Percentiles rank a stretch among this genome's conserved stretches.
phyloP scores from a whole-genome alignment of 2,888 invertebrate genomes.

The Eulithis prunata region DNA sequence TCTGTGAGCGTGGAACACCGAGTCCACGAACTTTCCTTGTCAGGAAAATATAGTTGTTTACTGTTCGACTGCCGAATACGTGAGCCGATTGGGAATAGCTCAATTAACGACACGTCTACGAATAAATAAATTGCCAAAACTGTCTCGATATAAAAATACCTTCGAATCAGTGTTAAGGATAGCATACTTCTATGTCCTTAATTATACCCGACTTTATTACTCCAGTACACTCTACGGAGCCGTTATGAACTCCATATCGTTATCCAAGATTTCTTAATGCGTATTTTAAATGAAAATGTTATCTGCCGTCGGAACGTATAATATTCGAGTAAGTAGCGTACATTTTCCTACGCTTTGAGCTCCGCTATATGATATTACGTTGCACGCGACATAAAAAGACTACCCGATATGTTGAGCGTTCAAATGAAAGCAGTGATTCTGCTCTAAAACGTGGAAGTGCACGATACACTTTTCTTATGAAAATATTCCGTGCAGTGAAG shows the following conservation, averaged over 20 bases:
- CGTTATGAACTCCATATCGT: constrained; percentile 31
- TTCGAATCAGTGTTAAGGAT: constrained; percentile 24
- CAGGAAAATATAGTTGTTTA: constrained; percentile 63
- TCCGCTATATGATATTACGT: constrained; percentile 38
- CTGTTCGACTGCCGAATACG: constrained; percentile 56
- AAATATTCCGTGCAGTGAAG: constrained; percentile 64
- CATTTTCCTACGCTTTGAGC: constrained; percentile 36
- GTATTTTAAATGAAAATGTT: constrained; percentile 40
- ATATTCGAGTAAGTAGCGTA: constrained; percentile 36
- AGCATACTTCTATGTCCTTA: constrained; percentile 8
- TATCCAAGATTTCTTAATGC: constrained; percentile 34
- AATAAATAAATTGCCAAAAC: constrained; percentile 33
- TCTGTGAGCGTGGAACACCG: constrained; percentile 46
- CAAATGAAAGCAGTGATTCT: constrained; percentile 64
- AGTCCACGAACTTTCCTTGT: constrained; percentile 58
- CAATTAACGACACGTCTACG: constrained; percentile 57
- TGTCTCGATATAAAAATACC: constrained; percentile 20
- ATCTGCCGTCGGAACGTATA: constrained; percentile 35
- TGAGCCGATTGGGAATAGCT: constrained; percentile 59
- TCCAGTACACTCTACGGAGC: constrained; percentile 21
- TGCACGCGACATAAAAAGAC: constrained; percentile 44
- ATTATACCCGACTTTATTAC: constrained; percentile 30
- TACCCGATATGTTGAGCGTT: constrained; percentile 54
- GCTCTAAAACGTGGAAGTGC: constrained; percentile 52
- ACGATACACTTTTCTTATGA: constrained; percentile 65